Evolutionary conservation across 2,888 invertebrate species (phyloP).

Genomic region (Argynnis bischoffii): DNA sequence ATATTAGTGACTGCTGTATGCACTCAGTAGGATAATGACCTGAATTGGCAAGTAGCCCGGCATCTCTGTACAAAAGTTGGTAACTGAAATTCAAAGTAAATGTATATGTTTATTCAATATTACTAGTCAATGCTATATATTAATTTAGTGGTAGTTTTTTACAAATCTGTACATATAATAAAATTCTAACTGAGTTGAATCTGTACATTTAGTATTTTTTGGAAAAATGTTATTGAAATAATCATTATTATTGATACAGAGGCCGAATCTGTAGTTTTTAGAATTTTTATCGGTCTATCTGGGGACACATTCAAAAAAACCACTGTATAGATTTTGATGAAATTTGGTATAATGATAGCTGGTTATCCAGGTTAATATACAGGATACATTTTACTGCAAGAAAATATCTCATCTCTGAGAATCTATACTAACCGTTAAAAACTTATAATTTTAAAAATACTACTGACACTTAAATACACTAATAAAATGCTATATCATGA

Average conservation of each 20-base stretch:
- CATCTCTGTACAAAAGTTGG: constrained; percentile 1
- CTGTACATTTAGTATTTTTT: too few species aligned
- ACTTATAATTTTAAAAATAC: not conserved
- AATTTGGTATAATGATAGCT: too few species aligned
- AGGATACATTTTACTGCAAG: too few species aligned
- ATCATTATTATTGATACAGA: too few species aligned
- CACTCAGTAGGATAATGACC: constrained; percentile 63
- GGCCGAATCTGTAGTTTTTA: too few species aligned
- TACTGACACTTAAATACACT: not conserved
- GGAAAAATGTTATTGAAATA: too few species aligned
- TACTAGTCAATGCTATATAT: not conserved
- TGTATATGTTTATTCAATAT: not conserved
- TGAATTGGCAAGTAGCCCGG: constrained; percentile 64
- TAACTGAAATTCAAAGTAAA: not conserved
- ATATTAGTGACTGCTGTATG: constrained; percentile 15
- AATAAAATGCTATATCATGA: constrained; percentile 8
- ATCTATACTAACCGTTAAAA: too few species aligned
- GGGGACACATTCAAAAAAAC: too few species aligned
- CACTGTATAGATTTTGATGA: too few species aligned
- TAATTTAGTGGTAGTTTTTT: not conserved
- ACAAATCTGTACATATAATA: not conserved
- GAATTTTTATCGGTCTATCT: too few species aligned
- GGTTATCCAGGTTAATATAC: too few species aligned
- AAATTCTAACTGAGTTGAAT: not conserved
- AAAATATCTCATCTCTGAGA: too few species aligned